Conservation (phyloP, 2,888 invertebrate species). For the Apotomis betuletana region DNA sequence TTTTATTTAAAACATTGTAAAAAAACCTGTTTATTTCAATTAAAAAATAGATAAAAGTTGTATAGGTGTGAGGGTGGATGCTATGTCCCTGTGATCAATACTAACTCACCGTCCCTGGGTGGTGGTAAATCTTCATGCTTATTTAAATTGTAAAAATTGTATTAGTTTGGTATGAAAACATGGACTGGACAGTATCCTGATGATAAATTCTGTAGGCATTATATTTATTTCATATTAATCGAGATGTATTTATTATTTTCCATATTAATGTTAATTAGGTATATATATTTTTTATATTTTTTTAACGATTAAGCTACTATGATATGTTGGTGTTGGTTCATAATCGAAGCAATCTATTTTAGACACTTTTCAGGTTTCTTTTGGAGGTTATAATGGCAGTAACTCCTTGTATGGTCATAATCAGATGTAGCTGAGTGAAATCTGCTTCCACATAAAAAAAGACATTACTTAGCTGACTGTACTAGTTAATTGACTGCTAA, state of each 20-base stretch:
- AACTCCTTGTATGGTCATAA: too few relatives aligned
- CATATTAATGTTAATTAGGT: not conserved
- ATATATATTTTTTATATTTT: not conserved
- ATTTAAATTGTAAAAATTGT: not conserved
- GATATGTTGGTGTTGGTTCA: conserved; percentile 4
- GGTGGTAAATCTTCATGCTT: not conserved
- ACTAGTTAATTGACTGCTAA: too few relatives aligned
- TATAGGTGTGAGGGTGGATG: not conserved
- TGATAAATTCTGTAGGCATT: not conserved
- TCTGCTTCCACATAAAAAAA: not conserved
- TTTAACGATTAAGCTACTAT: not conserved
- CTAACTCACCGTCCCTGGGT: not conserved
- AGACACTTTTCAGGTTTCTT: not conserved
- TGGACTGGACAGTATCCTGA: too few relatives aligned
- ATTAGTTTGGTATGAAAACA: not conserved
- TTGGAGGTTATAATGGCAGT: not conserved
- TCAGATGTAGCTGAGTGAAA: not conserved
- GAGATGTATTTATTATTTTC: not conserved
- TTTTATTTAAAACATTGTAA: too few relatives aligned
- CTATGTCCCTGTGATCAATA: not conserved
- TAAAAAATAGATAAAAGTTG: not conserved
- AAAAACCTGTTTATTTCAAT: too few relatives aligned
- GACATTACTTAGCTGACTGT: too few relatives aligned
- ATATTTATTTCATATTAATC: not conserved
- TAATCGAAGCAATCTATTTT: not conserved